Conservation (phyloP, 2,797 vertebrate genomes). For the Sebastes matsubarae region DNA sequence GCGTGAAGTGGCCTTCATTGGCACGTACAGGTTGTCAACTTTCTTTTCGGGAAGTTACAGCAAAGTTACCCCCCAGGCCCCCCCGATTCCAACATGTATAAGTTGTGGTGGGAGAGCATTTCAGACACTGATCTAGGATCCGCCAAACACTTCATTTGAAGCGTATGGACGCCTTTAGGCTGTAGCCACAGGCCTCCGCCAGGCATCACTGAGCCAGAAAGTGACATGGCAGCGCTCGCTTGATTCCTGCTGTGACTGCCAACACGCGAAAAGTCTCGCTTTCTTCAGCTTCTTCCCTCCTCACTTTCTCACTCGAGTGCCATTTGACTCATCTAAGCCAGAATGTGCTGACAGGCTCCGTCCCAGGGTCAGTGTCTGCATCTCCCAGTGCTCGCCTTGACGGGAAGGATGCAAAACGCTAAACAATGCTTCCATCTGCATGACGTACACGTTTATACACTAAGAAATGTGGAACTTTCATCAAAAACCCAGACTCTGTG, state of each 20-base stretch:
- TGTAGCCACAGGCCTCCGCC: constrained; percentile 22
- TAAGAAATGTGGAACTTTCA: neutral
- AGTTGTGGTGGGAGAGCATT: neutral
- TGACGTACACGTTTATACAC: neutral
- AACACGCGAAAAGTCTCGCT: constrained; percentile 30
- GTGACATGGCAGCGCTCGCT: constrained; percentile 33
- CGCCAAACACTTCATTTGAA: neutral
- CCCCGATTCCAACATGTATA: neutral
- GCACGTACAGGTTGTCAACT: neutral
- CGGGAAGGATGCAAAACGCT: constrained; percentile 16
- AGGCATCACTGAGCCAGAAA: constrained; percentile 29
- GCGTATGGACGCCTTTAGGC: neutral
- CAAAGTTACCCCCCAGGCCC: neutral
- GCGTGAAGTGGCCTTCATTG: too few species aligned
- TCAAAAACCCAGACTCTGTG: neutral
- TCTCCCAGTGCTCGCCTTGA: constrained; percentile 31
- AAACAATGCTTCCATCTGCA: constrained; percentile 16
- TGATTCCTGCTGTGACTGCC: constrained; percentile 48
- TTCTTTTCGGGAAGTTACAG: neutral
- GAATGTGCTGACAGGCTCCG: constrained; percentile 49
- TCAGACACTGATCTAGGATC: neutral
- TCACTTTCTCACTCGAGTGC: constrained; percentile 25
- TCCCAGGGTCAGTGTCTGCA: constrained; percentile 49
- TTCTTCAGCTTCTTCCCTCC: constrained; percentile 34
- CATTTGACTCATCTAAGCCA: constrained; percentile 45